Conservation (phyloP, 2,113 vertebrate species). For the Solenodon paradoxus region DNA sequence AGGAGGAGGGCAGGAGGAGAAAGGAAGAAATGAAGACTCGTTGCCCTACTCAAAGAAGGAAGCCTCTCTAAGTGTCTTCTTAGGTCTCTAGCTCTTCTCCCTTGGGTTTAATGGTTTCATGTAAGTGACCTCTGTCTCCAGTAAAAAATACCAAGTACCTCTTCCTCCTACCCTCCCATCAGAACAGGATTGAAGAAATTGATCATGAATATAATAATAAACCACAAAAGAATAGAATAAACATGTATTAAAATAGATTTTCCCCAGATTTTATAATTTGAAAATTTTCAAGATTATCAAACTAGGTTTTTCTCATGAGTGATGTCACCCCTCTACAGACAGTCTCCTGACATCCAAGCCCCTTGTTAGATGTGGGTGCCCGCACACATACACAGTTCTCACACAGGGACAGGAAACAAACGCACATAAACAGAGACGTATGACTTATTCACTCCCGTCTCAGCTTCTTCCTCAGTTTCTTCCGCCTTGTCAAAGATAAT, state of each 20-base stretch:
- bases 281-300: neutral
- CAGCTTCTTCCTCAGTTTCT: neutral
- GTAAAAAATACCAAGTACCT: neutral
- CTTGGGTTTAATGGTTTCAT: neutral
- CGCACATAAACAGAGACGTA: neutral
- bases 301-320: neutral
- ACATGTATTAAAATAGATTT: neutral
- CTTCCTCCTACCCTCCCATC: neutral
- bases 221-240: neutral
- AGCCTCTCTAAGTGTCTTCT: neutral
- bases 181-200: neutral
- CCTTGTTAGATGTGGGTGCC: accelerated
- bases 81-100: no score
- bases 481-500: neutral
- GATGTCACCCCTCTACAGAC: neutral
- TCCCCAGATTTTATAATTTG: neutral
- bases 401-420: neutral
- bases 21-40: neutral
- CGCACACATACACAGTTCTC: neutral
- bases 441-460: neutral
- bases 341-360: neutral
- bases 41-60: neutral
- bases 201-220: neutral
- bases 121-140: neutral
- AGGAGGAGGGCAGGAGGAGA: neutral